A percentile compares a stretch with the other conserved stretches of the same genome.
These are phyloP conservation scores for Cheilosia vulpina DNA, from an alignment of 2,888 invertebrate genomes.

Conservation along the genomic window DNA sequence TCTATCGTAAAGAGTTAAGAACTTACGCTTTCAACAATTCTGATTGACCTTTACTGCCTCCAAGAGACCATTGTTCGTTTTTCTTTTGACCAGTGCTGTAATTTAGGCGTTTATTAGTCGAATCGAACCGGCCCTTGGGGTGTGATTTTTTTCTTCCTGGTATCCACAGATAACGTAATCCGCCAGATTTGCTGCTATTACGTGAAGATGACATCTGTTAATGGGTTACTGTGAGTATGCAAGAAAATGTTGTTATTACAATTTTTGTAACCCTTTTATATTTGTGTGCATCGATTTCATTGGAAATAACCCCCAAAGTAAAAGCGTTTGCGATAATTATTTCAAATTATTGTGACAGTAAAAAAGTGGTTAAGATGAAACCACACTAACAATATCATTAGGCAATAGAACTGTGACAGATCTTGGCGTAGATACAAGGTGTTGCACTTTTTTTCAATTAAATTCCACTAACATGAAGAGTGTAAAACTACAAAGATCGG, in stretches of 20 bases:
- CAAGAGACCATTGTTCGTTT: conserved; percentile 82
- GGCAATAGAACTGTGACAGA: no score
- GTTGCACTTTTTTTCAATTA: no score
- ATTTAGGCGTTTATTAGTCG: conserved; percentile 80
- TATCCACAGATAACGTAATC: conserved; percentile 83
- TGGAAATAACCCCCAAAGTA: no score
- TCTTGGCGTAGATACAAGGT: no score
- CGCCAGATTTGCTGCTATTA: conserved; percentile 79
- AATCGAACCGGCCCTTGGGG: conserved; percentile 80
- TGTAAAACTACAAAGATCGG: no score
- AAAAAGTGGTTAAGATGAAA: no score
- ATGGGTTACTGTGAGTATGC: conserved; percentile 33
- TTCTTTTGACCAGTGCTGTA: conserved; percentile 79
- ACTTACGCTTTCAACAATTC: conserved; percentile 81
- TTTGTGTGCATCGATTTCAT: not conserved
- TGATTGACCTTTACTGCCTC: conserved; percentile 81
- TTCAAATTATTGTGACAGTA: no score
- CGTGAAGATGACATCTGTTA: conserved; percentile 80
- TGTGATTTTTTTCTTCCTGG: conserved; percentile 81
- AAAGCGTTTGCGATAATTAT: no score
- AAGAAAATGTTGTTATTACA: conserved; percentile 13
- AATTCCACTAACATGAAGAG: no score
- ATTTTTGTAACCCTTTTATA: not conserved
- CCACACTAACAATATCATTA: no score
- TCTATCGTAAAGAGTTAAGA: conserved; percentile 11